Conservation (phyloP, 2,888 invertebrate genomes). For the Acronicta alni region DNA sequence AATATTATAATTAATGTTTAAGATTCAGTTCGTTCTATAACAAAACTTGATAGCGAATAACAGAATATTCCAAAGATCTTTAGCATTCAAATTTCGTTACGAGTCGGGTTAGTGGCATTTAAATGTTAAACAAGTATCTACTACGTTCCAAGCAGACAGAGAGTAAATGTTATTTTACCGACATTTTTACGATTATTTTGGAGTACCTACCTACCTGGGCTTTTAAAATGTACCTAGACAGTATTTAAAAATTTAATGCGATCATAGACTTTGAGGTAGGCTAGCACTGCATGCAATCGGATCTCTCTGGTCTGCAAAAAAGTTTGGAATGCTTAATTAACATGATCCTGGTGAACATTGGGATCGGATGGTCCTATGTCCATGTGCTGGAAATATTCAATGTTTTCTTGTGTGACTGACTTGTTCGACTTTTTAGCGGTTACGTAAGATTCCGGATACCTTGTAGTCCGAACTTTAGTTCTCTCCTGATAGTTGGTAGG, state of each 20-base stretch:
- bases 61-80: background rate
- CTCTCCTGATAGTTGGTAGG: too few species aligned
- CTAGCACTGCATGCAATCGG: too few species aligned
- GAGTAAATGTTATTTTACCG: conserved; percentile 1
- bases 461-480: too few species aligned
- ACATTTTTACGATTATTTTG: conserved; percentile 1
- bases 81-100: background rate
- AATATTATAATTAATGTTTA: too few species aligned
- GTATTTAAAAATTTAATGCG: background rate
- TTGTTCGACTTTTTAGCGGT: too few species aligned
- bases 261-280: background rate
- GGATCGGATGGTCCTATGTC: too few species aligned
- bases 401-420: too few species aligned
- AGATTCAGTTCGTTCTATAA: background rate
- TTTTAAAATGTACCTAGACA: background rate
- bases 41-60: background rate
- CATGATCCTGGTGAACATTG: too few species aligned
- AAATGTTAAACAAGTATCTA: background rate
- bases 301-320: too few species aligned
- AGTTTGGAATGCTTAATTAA: too few species aligned
- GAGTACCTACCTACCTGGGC: background rate
- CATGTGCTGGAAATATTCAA: too few species aligned
- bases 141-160: background rate
- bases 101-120: background rate
- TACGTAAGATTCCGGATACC: too few species aligned